These are phyloP conservation scores for Orycteropus afer DNA, from an alignment of 2,113 vertebrate genomes.

Conservation along the genomic window DNA sequence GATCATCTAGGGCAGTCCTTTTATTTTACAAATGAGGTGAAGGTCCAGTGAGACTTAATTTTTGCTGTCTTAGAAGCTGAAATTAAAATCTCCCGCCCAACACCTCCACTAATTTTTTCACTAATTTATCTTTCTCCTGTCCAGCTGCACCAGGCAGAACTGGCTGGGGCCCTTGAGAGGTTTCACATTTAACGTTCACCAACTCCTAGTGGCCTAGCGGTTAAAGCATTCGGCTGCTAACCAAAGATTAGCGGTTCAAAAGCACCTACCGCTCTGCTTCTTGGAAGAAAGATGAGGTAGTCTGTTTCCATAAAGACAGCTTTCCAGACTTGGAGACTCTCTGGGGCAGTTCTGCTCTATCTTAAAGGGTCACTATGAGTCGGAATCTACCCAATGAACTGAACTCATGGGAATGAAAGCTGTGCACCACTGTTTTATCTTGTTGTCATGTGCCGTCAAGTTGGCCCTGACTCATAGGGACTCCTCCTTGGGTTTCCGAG, in stretches of 20 bases:
- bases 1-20: background rate
- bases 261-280: background rate
- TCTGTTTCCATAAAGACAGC: background rate
- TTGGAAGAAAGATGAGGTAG: background rate
- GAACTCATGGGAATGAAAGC: too few relatives aligned
- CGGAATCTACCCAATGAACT: too few relatives aligned
- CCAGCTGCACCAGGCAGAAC: background rate
- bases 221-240: background rate
- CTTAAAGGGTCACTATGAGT: background rate
- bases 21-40: background rate
- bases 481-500: too few relatives aligned
- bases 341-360: background rate
- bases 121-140: constrained; percentile 45
- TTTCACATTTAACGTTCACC: constrained; percentile 46
- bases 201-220: constrained; percentile 24
- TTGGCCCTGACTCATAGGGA: too few relatives aligned
- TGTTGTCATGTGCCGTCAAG: too few relatives aligned
- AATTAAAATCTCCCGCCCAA: constrained; percentile 34
- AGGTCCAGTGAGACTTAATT: background rate
- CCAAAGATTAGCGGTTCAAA: background rate
- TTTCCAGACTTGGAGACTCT: background rate
- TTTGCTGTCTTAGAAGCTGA: constrained; percentile 10
- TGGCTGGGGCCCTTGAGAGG: background rate
- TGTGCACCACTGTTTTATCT: too few relatives aligned
- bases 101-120: constrained; percentile 3